Base-by-base conservation (phyloP, 2,797 vertebrate species). In the Linurgus olivaceus region DNA sequence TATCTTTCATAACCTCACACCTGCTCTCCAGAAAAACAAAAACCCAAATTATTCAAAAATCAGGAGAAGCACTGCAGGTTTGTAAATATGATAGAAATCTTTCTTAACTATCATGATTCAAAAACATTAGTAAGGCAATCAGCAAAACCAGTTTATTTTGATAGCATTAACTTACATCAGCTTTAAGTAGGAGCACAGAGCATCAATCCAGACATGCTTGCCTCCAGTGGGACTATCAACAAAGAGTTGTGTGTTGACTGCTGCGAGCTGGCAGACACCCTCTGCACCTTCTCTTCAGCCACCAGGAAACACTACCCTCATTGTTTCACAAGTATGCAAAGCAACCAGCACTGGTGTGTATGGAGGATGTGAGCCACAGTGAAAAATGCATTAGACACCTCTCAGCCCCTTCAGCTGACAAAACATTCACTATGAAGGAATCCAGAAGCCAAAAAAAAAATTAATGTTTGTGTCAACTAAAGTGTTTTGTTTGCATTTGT, bases 171-270 rank as follows among this genome's bases (percentile, higher is more conserved):
- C 1, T 13, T 52, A 59, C n/a, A 75, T 33, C 44, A 88, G 79
- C 29, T 52, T 75, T 58, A 81, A 88, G 62, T 7, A 82, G 7
- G 20, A 88, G 78, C 76, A 52, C 4, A 12, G 38, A 83, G 52
- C 83, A 76, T 73, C 66, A 72, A 35, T 26, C 28, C 5, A 7
- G 45, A 79, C 62, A 11, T 13, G 61, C 72, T 71, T 67, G 61
- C 61, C 40, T 74, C 84, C 85, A 93, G 67, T 23, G n/a, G 71
- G 86, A 81, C 81, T 88, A 55, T n/a, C 86, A 96, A 95, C 92
- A 94, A 94, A 94, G 94, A 89, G 74, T 16, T 63, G 72, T 89
- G 90, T 96, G 93, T 92, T 94, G 94, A 52, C 72, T 67, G 74
- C 57, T 67, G 24, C 0, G 80, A 93, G 86, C 77, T 94, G 93